Base-by-base conservation (phyloP, 2,888 invertebrate species). In the Caenorhabditis virilis region DNA sequence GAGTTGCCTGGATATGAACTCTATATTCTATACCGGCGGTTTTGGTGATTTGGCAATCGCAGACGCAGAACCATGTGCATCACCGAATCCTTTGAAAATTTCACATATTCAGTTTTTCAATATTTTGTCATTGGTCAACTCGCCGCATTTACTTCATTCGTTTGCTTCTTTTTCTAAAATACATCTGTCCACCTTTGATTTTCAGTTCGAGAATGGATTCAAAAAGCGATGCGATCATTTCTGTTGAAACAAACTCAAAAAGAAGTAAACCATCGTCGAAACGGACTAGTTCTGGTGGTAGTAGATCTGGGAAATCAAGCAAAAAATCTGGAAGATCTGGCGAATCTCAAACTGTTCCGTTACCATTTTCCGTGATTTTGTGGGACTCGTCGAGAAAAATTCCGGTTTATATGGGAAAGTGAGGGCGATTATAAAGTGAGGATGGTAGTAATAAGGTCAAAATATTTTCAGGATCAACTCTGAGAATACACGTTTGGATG, bases 391-490 rank as follows among this genome's bases (percentile, higher is more conserved):
- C 53, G 4, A 30, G 46, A 20, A 43, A 55, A 2, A 9, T 54
- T 30, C 64, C 64, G 15, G 64, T 47, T 16, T 64, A 47, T 16
- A 54, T 64, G 58, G 64, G 58, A 54, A 58, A 54, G 63, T 58
- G 5, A 46, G n/a, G n/a, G n/a, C n/a, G n/a, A n/a, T n/a, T n/a
- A 30, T 30, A 30, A 30, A 13, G 30, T 9, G 30, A 30, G 30
- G 13, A 30, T 30, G 13, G 30, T 6, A 30, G 30, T 9, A 30
- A 30, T 9, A 13, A 13, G 6, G 6, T 30, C 30, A 9, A 30
- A 13, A 13, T 9, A 30, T 30, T 30, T 30, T 30, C 30, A 13
- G 6, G 30, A 9, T 30, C 30, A 30, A 30, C 7, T 30, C 30
- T 9, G 7, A n/a, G n/a, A n/a, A n/a, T n/a, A n/a, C n/a, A n/a